Base-by-base conservation (phyloP, 1,140 invertebrate genomes). In the Diabrotica virgifera region DNA sequence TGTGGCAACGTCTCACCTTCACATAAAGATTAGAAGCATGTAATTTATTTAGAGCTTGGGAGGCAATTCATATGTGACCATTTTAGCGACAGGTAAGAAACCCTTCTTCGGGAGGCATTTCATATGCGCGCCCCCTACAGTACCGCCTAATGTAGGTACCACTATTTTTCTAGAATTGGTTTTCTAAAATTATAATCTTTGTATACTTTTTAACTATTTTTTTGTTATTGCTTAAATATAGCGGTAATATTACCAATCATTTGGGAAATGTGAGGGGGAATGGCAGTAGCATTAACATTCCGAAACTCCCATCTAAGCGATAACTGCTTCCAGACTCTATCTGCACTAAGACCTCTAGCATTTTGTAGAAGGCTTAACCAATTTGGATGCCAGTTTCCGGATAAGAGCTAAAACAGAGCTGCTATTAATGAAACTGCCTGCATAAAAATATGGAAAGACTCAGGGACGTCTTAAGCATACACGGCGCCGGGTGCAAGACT, bases 261-360 rank as follows among this genome's bases (percentile, higher is more conserved):
- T 11, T 72, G 71, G 9, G 63, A 13, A 35, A 70, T 69, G 50
- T 63, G 63, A 11, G 54, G 56, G 0, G 67, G 55, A 36, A 74
- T 63, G 5, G 14, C 59, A 0, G 69, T 24, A 5, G 69, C 64
- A 61, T 64, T 66, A 14, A 59, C 40, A 58, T 72, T 64, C 36
- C 63, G 52, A 71, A 85, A 84, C 70, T 85, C 83, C 71, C 82
- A 83, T 58, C 83, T 74, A 37, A 78, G 72, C 37, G 78, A 78
- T 55, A 85, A 74, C 70, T 85, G 84, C 56, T 78, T 66, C 81
- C 82, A 85, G 53, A 82, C 78, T 52, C 81, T 77, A 65, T 85
- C 82, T 7, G 77, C 70, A 71, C 79, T 84, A 55, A 87, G 69
- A 8, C 83, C 83, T 69, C 86, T 74, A 5, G 84, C 83, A 61